phyloP scores from a whole-genome alignment of 2,113 vertebrate genomes.

The Anguilla japonica region DNA sequence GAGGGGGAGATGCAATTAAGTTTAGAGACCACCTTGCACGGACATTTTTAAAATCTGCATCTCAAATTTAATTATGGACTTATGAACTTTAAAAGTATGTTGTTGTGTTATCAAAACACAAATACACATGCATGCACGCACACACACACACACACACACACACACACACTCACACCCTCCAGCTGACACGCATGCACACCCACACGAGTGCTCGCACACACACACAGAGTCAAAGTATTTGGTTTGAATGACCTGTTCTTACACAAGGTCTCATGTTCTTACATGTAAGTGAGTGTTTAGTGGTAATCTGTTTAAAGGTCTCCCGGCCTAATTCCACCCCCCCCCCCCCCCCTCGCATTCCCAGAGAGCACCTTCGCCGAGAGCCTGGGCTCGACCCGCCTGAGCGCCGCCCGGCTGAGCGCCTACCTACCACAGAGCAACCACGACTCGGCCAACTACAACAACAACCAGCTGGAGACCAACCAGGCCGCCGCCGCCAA shows the following conservation, averaged over 20 bases:
- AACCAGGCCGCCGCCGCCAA: constrained; percentile 91
- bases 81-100: too few species aligned
- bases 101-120: too few species aligned
- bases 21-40: too few species aligned
- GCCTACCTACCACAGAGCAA: constrained; percentile 91
- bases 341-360: background rate
- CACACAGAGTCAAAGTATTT: too few species aligned
- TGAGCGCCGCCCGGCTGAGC: constrained; percentile 85
- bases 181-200: too few species aligned
- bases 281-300: background rate
- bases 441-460: constrained; percentile 97
- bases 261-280: background rate
- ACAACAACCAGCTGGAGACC: constrained; percentile 95
- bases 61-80: too few species aligned
- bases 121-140: too few species aligned
- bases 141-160: too few species aligned
- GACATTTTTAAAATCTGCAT: too few species aligned
- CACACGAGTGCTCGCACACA: too few species aligned
- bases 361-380: constrained; percentile 90
- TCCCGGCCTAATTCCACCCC: background rate
- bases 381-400: constrained; percentile 84
- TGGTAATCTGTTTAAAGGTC: background rate
- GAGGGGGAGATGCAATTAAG: too few species aligned
- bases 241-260: background rate
- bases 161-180: too few species aligned